Evolutionary conservation across 1,140 invertebrate genomes (phyloP), one percentile per base, ranked within the genome.

Genomic region (Aleiodes sp.): DNA sequence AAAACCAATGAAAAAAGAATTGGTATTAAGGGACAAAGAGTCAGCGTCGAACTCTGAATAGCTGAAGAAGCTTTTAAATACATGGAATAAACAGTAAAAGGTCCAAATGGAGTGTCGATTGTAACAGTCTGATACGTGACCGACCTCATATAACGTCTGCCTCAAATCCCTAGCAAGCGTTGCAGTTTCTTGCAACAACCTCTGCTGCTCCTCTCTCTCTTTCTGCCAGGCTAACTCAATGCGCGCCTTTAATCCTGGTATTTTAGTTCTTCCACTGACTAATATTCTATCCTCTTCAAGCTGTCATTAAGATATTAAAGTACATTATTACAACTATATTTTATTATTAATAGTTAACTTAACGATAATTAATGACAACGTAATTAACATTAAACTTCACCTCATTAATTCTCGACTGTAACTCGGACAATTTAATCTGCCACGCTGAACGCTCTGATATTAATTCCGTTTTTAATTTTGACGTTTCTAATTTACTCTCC

Each of bases 141-240:
- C 41, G 12, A 93, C 93, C 87, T 96, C 94, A 76, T 94, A 94
- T 12, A 96, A 86, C 0, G 94, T 96, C 82, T 95, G 94, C 10
- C 94, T 86, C 19, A 98, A 85, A 82, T 98, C 96, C 69, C 95
- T 87, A 0, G 96, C 95, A 46, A 98, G 87, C 0, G 94, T 95
- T 61, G 96, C 95, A 0, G 96, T 96, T 86, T 98, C 96, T 77
- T 94, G 92, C 3, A 98, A 84, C 19, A 98, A 85, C 7, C 95
- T 88, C 75, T 96, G 95, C 76, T 98, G 95, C 78, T 98, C 95
- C 77, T 95, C 93, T 63, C 96, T 88, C 82, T 98, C 97, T 80
- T 97, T 98, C 76, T 97, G 95, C 96, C 96, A 98, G 0, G 96
- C 95, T 10, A 97, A 84, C 80, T 98, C 96, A 89, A 98, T 92